Base-by-base conservation (phyloP, 2,888 invertebrate genomes). In the Amiota mariae region DNA sequence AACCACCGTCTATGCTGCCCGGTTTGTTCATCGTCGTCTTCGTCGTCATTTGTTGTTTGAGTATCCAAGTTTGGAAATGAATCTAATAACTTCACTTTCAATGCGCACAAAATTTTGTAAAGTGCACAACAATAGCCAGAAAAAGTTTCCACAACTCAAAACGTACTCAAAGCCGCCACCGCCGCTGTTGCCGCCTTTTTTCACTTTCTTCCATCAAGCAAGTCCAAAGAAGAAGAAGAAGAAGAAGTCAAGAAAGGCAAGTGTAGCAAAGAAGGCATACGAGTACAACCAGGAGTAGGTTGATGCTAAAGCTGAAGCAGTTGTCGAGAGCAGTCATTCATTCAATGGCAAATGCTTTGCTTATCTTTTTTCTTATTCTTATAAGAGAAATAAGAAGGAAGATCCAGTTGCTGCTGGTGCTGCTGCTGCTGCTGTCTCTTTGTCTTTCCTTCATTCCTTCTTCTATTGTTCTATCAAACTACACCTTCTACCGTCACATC, bases 61-160 rank as follows among this genome's bases (percentile, higher is more conserved):
- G 85, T 85, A 82, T 75, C 75, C 79, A 85, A 85, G 81, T 83
- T 85, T 36, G 36, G 84, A 85, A 83, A 83, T 83, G 85, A 85
- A 83, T 83, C 82, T 85, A 83, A 83, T 83, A 83, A 83, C 85
- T 85, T 84, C 79, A 75, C 73, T 77, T 71, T 75, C 63, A 63
- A 63, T 63, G 63, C 63, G 63, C 63, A 63, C 63, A 63, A 63
- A 63, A 63, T 63, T 63, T 63, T 63, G 36, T 63, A 63, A 36
- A 63, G 63, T 63, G 63, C 63, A 63, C 63, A 63, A 63, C 63
- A 63, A 63, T 63, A 46, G 63, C 63, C 63, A 2, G 46, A 46
- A 63, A 63, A 63, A 63, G 13, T 63, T 63, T 63, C 12, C 63
- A n/a, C 54, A 54, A n/a, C 54, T n/a, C 54, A 12, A 54, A n/a